Evolutionary conservation across 2,113 vertebrate species (phyloP), one percentile per base, ranked within the genome.

Genomic region (Ceyx cyanopectus): DNA sequence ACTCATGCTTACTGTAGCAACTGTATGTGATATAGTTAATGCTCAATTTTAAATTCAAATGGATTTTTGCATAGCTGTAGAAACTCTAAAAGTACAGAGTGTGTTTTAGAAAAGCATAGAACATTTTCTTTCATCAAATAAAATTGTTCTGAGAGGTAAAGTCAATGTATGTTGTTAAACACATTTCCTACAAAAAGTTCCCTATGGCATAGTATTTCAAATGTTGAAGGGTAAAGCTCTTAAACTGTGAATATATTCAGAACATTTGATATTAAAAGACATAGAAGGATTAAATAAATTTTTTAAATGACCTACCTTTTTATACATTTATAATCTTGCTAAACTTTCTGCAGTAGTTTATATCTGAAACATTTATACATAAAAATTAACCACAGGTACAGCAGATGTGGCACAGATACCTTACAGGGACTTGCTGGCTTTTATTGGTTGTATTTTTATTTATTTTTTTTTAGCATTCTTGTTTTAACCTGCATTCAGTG

Each of bases 91-190:
- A 81, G 45, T 45, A 22, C 8, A 24, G 51, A 66, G 30, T 30
- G 24, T 77, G 37, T 65, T 90, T 91, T 60, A 91, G 75, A 92
- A 81, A 81, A 84, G 30, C 27, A 14, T 6, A 83, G 61, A 90
- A 78, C 16, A 3, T 58, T 89, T 91, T 81, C 41, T 93, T 94
- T 83, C 73, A 86, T 92, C 26, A 23, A 32, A 30, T 65, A 3
- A 84, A 90, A 76, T 68, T 86, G 69, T 75, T 93, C 61, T 86
- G 77, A 88, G 80, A 63, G 69, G 40, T 84, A 78, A 83, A 90
- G 74, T 16, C 26, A 32, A 17, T 72, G 62, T 76, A 81, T 79
- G 58, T 89, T 81, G n/a, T 76, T 82, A 89, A 90, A 81, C 32
- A 58, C 12, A 5, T 63, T 68, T 87, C 46, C 41, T 87, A 26